Conservation (phyloP, 2,113 vertebrate genomes). For the Clarias gariepinus region DNA sequence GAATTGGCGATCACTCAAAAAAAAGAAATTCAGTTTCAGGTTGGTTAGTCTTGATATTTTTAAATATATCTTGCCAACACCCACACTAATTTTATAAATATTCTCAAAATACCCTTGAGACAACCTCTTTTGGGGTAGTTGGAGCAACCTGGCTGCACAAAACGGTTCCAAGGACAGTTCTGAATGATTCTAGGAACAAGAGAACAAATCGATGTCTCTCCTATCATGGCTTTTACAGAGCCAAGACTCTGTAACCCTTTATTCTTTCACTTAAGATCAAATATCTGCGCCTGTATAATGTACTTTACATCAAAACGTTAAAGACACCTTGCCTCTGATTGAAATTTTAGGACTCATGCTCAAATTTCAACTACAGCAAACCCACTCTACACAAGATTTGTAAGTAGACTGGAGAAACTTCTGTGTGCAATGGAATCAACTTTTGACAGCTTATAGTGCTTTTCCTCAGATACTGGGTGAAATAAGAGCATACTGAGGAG, state of each 20-base stretch:
- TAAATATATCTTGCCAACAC: neutral
- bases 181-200: conserved; percentile 19
- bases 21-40: too few species aligned
- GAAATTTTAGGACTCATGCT: neutral
- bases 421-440: neutral
- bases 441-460: neutral
- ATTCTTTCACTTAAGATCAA: conserved; percentile 6
- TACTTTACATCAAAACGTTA: neutral
- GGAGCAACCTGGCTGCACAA: neutral
- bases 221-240: conserved; percentile 7
- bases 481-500: neutral
- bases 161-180: conserved; percentile 19
- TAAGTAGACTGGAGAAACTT: neutral
- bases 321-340: neutral
- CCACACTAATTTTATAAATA: neutral
- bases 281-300: neutral
- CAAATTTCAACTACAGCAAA: neutral
- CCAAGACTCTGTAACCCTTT: neutral
- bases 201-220: conserved; percentile 30
- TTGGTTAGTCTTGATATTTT: neutral
- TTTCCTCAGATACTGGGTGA: neutral
- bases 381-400: neutral
- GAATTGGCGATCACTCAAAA: neutral
- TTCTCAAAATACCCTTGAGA: neutral
- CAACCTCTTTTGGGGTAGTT: neutral